These are phyloP conservation scores for Leptothorax acervorum DNA, from an alignment of 2,888 invertebrate genomes.

Conservation along the genomic window DNA sequence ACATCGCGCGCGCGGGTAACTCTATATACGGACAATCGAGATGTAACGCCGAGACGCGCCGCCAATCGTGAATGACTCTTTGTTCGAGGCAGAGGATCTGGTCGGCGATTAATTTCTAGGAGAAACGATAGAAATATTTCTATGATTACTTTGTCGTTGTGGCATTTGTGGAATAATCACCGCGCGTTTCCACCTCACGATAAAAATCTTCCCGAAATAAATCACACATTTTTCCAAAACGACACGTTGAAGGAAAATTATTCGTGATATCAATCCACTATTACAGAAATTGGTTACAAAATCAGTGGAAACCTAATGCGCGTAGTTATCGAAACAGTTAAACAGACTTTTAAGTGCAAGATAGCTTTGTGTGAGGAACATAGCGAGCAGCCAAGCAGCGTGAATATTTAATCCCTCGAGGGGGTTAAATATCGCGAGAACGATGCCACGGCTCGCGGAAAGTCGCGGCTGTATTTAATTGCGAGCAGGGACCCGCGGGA, in stretches of 20 bases:
- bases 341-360: neutral
- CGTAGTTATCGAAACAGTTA: neutral
- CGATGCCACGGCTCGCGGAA: neutral
- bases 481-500: conserved; percentile 9
- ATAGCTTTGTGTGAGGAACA: neutral
- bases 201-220: neutral
- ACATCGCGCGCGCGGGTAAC: conserved; percentile 34
- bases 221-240: neutral
- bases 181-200: neutral
- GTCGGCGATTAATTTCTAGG: conserved; percentile 60
- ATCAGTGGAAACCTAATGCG: neutral
- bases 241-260: neutral
- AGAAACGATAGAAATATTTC: conserved; percentile 24
- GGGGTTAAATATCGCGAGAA: conserved; percentile 14
- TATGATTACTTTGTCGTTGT: neutral
- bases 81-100: conserved; percentile 56
- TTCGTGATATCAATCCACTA: neutral
- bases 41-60: conserved; percentile 50
- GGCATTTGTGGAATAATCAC: neutral
- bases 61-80: conserved; percentile 68
- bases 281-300: neutral
- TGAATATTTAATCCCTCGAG: conserved; percentile 14
- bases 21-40: conserved; percentile 49
- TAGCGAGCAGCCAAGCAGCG: neutral
- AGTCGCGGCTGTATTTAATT: conserved; percentile 25